Evolutionary conservation across 2,113 vertebrate species (phyloP).

Genomic region (Mobula hypostoma): DNA sequence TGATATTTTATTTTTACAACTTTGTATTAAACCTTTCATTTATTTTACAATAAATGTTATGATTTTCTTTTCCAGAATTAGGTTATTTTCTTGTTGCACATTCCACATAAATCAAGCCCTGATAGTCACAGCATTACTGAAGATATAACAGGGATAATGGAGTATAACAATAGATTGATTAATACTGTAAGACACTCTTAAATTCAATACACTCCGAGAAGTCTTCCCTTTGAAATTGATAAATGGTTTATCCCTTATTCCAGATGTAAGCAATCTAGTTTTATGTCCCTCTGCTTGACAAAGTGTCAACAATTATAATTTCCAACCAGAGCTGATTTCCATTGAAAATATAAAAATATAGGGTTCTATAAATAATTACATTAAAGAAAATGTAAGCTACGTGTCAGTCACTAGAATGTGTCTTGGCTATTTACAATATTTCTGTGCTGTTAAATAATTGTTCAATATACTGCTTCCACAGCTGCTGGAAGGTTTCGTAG

Average conservation of each 20-base stretch:
- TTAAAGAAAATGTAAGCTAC: not conserved
- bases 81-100: not conserved
- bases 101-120: not conserved
- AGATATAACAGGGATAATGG: not conserved
- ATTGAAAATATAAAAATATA: not conserved
- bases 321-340: not conserved
- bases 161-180: not conserved
- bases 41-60: not conserved
- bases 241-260: not conserved
- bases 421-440: not conserved
- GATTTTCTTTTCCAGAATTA: not conserved
- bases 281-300: not conserved
- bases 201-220: not conserved
- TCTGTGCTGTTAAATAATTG: not conserved
- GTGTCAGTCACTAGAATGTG: not conserved
- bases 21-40: not conserved
- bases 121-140: not conserved
- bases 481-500: not conserved
- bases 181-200: not conserved
- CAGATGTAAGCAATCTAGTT: not conserved
- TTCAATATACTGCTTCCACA: not conserved
- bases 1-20: not conserved
- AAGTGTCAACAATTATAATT: slow-evolving; percentile 5
- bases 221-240: not conserved
- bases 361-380: not conserved